phyloP scores from a whole-genome alignment of 1,140 invertebrate genomes.

The Physella acuta region DNA sequence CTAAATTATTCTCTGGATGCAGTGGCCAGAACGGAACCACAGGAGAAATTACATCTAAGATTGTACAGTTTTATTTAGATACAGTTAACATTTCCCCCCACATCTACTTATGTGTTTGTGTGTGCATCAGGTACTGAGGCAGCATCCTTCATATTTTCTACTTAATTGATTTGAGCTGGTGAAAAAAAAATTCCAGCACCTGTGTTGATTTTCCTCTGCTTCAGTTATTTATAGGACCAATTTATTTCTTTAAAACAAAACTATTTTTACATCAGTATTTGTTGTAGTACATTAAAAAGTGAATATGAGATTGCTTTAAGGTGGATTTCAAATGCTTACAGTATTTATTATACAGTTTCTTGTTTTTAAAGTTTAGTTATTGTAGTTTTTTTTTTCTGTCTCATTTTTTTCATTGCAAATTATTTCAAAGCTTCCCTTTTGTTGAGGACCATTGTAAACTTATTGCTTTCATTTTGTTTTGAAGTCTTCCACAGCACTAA shows the following conservation, averaged over 20 bases:
- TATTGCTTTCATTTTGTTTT: neutral
- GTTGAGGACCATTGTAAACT: neutral
- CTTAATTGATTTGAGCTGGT: neutral
- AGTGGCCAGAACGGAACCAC: neutral
- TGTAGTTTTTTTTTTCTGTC: too few species aligned
- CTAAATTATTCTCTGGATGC: neutral
- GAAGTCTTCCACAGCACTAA: neutral
- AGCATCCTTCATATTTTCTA: neutral
- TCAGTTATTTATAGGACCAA: too few species aligned
- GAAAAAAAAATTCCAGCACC: neutral
- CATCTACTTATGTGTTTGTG: neutral
- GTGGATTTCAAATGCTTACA: too few species aligned
- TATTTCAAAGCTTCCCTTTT: neutral
- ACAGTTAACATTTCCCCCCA: neutral
- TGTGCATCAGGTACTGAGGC: slow-evolving; percentile 10
- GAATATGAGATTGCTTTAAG: too few species aligned
- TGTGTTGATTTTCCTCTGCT: too few species aligned
- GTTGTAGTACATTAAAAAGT: too few species aligned
- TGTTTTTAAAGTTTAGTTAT: too few species aligned
- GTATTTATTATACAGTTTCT: too few species aligned
- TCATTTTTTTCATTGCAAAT: too few species aligned
- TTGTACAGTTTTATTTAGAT: neutral
- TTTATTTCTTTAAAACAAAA: too few species aligned
- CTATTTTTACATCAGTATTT: too few species aligned
- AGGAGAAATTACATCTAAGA: neutral